A percentile compares a stretch with the other conserved stretches of the same genome.
Conservation (phyloP, 2,888 invertebrate species). For the Melikaiella ostensackeni region DNA sequence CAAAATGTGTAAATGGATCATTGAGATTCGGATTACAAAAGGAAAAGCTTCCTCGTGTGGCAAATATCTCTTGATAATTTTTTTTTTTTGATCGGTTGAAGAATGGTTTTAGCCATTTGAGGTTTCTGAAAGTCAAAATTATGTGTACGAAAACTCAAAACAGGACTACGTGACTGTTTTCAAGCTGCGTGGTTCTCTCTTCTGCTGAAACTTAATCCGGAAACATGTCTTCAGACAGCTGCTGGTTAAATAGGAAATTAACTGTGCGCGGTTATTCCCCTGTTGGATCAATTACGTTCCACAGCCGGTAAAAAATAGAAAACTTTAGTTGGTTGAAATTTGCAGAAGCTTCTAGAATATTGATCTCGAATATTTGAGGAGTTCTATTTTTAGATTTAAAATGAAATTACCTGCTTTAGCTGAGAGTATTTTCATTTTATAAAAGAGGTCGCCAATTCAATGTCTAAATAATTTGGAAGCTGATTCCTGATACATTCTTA, state of each 20-base stretch:
- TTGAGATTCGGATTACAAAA: background rate
- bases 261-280: background rate
- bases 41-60: background rate
- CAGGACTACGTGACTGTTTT: background rate
- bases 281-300: background rate
- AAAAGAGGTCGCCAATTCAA: background rate
- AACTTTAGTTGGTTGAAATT: background rate
- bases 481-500: background rate
- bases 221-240: background rate
- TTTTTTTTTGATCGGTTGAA: background rate
- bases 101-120: background rate
- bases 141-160: background rate
- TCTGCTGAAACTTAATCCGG: background rate
- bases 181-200: too few relatives aligned
- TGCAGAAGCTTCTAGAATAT: background rate
- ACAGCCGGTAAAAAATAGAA: background rate
- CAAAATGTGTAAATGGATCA: background rate
- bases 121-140: background rate
- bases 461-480: background rate
- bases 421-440: background rate
- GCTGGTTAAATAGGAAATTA: background rate
- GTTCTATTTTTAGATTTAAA: background rate
- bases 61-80: background rate
- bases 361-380: background rate
- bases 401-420: background rate